phyloP scores from a whole-genome alignment of 1,140 invertebrate genomes.

The Leptinotarsa defecta region DNA sequence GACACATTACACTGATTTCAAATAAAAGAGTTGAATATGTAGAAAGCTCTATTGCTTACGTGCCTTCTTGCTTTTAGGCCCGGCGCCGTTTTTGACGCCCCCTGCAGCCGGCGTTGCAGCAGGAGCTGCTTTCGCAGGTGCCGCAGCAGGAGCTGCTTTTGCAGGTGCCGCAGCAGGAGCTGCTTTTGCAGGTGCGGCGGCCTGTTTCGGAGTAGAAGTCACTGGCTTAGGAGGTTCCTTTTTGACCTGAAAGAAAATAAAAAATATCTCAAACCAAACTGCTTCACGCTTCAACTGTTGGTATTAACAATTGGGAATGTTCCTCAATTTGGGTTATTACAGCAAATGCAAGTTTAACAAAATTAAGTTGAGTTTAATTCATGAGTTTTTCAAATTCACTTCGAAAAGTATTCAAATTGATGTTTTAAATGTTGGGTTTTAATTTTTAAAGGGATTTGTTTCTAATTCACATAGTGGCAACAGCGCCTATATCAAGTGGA shows the following conservation, averaged over 20 bases:
- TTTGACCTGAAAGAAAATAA: slow-evolving; percentile 14
- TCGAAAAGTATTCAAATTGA: no score
- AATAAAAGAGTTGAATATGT: background rate
- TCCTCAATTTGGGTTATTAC: no score
- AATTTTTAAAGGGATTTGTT: no score
- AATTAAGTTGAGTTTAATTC: no score
- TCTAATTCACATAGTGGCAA: no score
- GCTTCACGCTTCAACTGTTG: no score
- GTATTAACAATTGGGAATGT: no score
- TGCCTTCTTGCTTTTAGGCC: slow-evolving; percentile 33
- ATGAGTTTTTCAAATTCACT: no score
- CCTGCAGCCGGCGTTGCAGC: slow-evolving; percentile 3
- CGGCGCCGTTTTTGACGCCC: slow-evolving; percentile 28
- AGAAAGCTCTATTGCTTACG: slow-evolving; percentile 18
- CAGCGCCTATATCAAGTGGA: no score
- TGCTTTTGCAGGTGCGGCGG: background rate
- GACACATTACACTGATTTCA: background rate
- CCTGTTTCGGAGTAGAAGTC: background rate
- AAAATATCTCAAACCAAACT: background rate
- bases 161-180: background rate
- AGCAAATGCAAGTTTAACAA: no score
- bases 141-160: background rate
- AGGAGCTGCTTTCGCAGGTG: background rate
- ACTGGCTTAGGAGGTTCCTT: background rate
- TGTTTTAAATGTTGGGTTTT: no score